Evolutionary conservation across 2,888 invertebrate species (phyloP).

Genomic region (Lobophora halterata): DNA sequence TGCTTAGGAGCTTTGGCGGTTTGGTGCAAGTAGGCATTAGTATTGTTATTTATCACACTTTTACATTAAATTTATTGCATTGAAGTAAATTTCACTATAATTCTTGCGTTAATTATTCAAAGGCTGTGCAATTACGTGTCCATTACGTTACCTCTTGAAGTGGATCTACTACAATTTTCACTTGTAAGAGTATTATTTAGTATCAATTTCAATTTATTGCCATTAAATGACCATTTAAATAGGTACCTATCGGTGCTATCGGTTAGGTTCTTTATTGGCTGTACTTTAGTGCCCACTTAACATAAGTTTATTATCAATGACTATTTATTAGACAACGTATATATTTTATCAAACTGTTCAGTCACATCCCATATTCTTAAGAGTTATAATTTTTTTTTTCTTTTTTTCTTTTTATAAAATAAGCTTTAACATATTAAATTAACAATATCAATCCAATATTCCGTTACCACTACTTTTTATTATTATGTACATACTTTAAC

Average conservation of each 20-base stretch:
- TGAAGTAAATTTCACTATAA: slow-evolving; percentile 49
- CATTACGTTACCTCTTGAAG: slow-evolving; percentile 36
- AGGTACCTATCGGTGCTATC: too few relatives aligned
- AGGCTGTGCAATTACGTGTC: slow-evolving; percentile 51
- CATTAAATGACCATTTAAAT: slow-evolving; percentile 8
- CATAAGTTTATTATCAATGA: slow-evolving; percentile 15
- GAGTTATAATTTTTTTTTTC: too few relatives aligned
- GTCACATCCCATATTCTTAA: not conserved
- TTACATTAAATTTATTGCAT: too few relatives aligned
- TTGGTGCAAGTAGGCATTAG: too few relatives aligned
- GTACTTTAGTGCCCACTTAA: slow-evolving; percentile 12
- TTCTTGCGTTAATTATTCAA: slow-evolving; percentile 55
- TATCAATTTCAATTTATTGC: slow-evolving; percentile 10
- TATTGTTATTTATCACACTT: too few relatives aligned
- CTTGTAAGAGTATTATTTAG: slow-evolving; percentile 34
- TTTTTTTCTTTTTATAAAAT: too few relatives aligned
- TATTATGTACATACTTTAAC: too few relatives aligned
- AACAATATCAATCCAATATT: too few relatives aligned
- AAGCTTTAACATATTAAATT: too few relatives aligned
- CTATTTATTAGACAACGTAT: slow-evolving; percentile 10
- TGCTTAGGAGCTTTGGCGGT: too few relatives aligned
- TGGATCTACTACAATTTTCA: slow-evolving; percentile 26
- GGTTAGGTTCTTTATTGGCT: slow-evolving; percentile 5
- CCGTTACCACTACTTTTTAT: too few relatives aligned
- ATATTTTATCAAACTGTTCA: slow-evolving; percentile 4